phyloP scores from a whole-genome alignment of 2,888 invertebrate species.

The Pristionchus maxplancki region DNA sequence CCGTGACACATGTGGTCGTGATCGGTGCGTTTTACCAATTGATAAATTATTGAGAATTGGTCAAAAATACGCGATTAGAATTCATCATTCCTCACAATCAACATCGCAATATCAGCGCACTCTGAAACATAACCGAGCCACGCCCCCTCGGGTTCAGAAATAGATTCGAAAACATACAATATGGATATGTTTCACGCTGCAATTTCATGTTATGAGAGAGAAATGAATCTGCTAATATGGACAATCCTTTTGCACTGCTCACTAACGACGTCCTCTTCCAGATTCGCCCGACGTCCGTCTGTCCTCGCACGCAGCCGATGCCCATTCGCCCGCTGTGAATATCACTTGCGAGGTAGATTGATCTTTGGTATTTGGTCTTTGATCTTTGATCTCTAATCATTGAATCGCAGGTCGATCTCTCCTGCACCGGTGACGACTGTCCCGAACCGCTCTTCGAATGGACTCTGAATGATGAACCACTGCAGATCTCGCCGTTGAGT shows the following conservation, averaged over 20 bases:
- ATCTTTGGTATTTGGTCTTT: background rate
- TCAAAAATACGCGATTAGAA: no score
- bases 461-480: constrained; percentile 69
- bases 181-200: background rate
- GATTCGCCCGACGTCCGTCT: constrained; percentile 44
- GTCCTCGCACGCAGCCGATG: background rate
- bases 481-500: constrained; percentile 39
- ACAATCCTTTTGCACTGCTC: no score
- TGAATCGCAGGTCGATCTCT: constrained; percentile 50
- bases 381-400: background rate
- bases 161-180: no score
- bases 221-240: no score
- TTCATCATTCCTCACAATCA: background rate
- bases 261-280: no score
- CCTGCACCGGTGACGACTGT: constrained; percentile 66
- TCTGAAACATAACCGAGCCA: no score
- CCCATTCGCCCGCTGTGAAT: background rate
- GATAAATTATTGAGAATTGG: no score
- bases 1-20: constrained; percentile 70
- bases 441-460: constrained; percentile 72
- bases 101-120: no score
- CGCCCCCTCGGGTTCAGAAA: no score
- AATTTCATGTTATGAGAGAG: background rate
- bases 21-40: constrained; percentile 57
- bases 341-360: constrained; percentile 45